Conservation (phyloP, 2,888 invertebrate species). For the Chalcosyrphus nemorum region DNA sequence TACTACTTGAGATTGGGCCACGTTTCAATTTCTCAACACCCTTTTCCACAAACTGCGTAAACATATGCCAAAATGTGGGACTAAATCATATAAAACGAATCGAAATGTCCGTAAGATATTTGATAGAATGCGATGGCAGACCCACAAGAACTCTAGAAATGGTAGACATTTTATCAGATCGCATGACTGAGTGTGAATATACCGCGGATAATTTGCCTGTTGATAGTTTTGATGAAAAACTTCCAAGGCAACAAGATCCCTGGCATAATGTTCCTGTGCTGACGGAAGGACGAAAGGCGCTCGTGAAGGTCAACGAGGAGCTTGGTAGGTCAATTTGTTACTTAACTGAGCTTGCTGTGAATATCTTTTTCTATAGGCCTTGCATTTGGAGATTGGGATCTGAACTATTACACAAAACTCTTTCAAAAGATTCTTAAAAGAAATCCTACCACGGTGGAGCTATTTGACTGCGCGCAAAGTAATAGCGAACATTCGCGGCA, state of each 20-base stretch:
- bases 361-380: conserved; percentile 84
- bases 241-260: conserved; percentile 86
- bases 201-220: conserved; percentile 85
- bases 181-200: conserved; percentile 97
- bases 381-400: conserved; percentile 96
- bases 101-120: conserved; percentile 91
- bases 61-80: conserved; percentile 94
- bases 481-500: conserved; percentile 99
- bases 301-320: conserved; percentile 90
- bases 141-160: conserved; percentile 68
- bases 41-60: conserved; percentile 97
- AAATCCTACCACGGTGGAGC: conserved; percentile 98
- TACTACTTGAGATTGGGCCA: conserved; percentile 94
- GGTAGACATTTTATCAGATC: conserved; percentile 90
- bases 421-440: conserved; percentile 92
- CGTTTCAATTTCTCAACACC: conserved; percentile 97
- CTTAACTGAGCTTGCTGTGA: neutral
- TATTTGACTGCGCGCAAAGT: conserved; percentile 98
- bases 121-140: conserved; percentile 83
- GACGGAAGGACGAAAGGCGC: conserved; percentile 88
- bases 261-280: conserved; percentile 94
- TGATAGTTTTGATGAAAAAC: conserved; percentile 86
- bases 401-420: conserved; percentile 93
- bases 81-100: conserved; percentile 89
- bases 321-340: conserved; percentile 83